These are phyloP conservation scores for Geococcyx californianus DNA, from an alignment of 2,113 vertebrate species.

Conservation along the genomic window DNA sequence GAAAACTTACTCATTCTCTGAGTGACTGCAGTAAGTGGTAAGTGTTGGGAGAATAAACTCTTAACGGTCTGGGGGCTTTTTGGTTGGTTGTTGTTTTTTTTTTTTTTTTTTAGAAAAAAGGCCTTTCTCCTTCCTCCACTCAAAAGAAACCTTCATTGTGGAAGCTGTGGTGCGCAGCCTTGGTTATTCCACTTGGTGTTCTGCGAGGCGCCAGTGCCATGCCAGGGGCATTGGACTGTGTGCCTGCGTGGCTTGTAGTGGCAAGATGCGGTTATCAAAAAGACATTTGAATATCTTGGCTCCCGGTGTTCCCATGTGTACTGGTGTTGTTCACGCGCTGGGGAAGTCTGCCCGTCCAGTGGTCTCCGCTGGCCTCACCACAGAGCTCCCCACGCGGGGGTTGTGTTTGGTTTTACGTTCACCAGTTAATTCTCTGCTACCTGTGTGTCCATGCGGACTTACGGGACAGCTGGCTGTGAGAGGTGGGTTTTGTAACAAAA, in stretches of 20 bases:
- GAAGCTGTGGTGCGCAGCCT: background rate
- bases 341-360: background rate
- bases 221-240: background rate
- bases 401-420: background rate
- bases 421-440: background rate
- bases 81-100: background rate
- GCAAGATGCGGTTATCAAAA: background rate
- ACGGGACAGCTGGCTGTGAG: background rate
- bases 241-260: background rate
- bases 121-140: background rate
- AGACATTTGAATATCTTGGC: background rate
- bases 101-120: too few species aligned
- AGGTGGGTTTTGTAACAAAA: conserved; percentile 60
- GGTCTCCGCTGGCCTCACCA: background rate
- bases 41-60: background rate
- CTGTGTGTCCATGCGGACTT: conserved; percentile 14
- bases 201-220: background rate
- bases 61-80: background rate
- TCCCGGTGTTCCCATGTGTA: background rate
- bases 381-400: background rate
- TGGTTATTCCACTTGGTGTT: background rate
- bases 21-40: background rate
- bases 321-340: background rate
- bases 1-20: conserved; percentile 14
- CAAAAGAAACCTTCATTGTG: background rate